Base-by-base conservation (phyloP, 2,888 invertebrate species). In the Ypsolopha sequella region DNA sequence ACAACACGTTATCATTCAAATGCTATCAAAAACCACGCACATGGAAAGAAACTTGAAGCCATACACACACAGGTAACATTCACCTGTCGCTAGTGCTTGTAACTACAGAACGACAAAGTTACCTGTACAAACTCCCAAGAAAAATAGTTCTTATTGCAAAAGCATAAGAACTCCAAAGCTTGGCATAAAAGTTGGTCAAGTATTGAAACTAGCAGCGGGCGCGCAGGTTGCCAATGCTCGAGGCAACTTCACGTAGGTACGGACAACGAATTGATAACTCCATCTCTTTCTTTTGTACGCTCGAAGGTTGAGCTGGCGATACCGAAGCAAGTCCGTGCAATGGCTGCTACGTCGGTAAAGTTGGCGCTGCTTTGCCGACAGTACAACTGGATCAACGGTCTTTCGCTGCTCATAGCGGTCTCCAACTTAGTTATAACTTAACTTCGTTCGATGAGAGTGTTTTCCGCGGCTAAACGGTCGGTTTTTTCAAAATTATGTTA, bases 351-450 rank as follows among this genome's bases (percentile, higher is more conserved):
- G 77, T 80, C 80, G 84, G 76, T 76, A 80, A 84, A 77, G 67
- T 75, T 72, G 81, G 55, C 59, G 62, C 80, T 77, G 80, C 67
- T 76, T 68, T 77, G 76, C 71, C 84, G 81, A 82, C 79, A 56
- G 63, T 63, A 66, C 73, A 80, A 79, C 76, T 80, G 80, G 84
- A 84, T 80, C 87, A 87, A 87, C 87, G 87, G 87, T 87, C 82
- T 81, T 80, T 77, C 61, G 58, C 62, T 74, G 76, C 71, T 68
- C 74, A 65, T 76, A 78, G 76, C 76, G 73, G 72, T 71, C 38
- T 71, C 71, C 70, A 77, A 77, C 80, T 85, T 86, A 86, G 86
- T 86, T 84, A 74, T 69, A 77, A 79, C 73, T 80, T 81, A 77
- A 75, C 84, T 65, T 66, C 76, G 81, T 65, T 60, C 73, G 65